Evolutionary conservation across 1,140 invertebrate genomes (phyloP).

Genomic region (Megalopta genalis): DNA sequence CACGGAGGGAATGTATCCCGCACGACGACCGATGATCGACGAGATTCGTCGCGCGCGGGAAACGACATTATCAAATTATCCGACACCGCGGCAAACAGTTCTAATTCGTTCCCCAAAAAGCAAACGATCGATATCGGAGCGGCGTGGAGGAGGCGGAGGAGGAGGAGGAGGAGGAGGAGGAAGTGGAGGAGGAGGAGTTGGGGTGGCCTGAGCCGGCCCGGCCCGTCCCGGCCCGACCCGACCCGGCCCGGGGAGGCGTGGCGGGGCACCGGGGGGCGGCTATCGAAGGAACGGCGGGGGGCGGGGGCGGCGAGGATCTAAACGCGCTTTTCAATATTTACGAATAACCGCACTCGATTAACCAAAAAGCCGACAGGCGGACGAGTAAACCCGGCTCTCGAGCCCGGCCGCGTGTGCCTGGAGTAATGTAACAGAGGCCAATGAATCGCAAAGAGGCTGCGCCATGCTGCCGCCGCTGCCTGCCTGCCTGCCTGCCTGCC

Average conservation of each 20-base stretch:
- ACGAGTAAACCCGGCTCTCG: not conserved
- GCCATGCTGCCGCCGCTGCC: not conserved
- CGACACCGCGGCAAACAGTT: not conserved
- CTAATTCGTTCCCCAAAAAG: not conserved
- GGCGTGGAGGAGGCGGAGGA: no score
- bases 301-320: slow-evolving; percentile 22
- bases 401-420: not conserved
- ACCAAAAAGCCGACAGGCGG: slow-evolving; percentile 39
- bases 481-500: not conserved
- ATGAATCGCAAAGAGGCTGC: slow-evolving; percentile 28
- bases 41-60: not conserved
- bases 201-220: no score
- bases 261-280: not conserved
- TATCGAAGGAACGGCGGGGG: not conserved
- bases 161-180: no score
- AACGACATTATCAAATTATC: not conserved
- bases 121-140: not conserved
- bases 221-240: no score
- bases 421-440: slow-evolving; percentile 21
- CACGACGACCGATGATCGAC: no score
- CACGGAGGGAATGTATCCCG: no score
- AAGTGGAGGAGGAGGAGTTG: no score
- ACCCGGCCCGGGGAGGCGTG: no score
- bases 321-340: slow-evolving; percentile 60
- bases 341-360: slow-evolving; percentile 58